Conservation (phyloP, 2,888 invertebrate genomes). For the Gasteruption jaculator region DNA sequence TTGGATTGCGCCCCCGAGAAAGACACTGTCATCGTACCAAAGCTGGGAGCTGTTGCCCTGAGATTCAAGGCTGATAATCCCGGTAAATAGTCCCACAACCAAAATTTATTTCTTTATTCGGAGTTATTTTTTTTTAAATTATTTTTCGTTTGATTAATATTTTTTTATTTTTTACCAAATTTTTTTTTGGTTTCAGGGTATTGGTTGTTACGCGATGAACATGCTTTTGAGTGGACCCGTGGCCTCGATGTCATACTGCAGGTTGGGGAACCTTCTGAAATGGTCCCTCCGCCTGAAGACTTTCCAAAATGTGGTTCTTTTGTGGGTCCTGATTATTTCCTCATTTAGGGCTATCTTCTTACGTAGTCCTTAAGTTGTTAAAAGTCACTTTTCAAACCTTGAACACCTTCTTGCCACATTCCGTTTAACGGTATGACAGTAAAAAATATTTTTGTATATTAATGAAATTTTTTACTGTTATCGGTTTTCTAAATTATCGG, state of each 20-base stretch:
- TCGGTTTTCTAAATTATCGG: no score
- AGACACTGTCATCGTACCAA: constrained; percentile 72
- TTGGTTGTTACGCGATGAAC: constrained; percentile 77
- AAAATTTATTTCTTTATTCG: no score
- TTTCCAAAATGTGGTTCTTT: constrained; percentile 78
- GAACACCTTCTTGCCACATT: no score
- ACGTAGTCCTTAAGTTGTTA: no score
- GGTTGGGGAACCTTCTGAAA: constrained; percentile 65
- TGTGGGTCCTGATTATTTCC: constrained; percentile 71
- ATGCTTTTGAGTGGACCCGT: constrained; percentile 68
- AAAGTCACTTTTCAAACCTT: no score
- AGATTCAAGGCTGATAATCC: constrained; percentile 74
- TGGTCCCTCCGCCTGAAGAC: constrained; percentile 64
- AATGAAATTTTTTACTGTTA: no score
- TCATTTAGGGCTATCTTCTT: constrained; percentile 52
- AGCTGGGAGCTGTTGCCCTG: constrained; percentile 65
- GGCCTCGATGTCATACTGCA: constrained; percentile 72
- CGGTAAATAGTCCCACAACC: constrained; percentile 54
- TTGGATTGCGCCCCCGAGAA: constrained; percentile 62
- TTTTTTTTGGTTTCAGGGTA: constrained; percentile 56
- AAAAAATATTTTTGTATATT: no score
- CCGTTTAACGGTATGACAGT: no score
- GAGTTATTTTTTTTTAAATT: constrained; percentile 4
- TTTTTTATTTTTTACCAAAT: background rate
- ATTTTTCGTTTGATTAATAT: background rate